phyloP scores from a whole-genome alignment of 2,113 vertebrate genomes.

The Nibea coibor region DNA sequence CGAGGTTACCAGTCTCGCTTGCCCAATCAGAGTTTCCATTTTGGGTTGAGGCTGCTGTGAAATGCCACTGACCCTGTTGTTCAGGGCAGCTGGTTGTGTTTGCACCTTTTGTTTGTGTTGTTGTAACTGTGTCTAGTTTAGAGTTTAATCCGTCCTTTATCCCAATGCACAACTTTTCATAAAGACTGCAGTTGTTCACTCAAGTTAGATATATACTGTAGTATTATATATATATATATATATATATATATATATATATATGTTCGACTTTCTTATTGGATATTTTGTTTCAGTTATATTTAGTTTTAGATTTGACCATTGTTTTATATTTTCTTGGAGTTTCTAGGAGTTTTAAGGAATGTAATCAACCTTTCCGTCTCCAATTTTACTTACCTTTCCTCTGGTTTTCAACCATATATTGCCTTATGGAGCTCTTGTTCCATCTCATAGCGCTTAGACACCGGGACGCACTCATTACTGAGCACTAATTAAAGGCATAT shows the following conservation, averaged over 20 bases:
- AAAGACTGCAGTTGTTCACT: not conserved
- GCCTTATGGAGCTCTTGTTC: not conserved
- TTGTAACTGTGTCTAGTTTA: not conserved
- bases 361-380: not conserved
- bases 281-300: not conserved
- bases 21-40: not conserved
- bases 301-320: not conserved
- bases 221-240: too few species aligned
- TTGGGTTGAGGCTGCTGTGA: not conserved
- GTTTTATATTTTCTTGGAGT: not conserved
- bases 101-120: not conserved
- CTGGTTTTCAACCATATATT: not conserved
- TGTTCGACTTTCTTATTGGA: not conserved
- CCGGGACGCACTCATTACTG: constrained; percentile 23
- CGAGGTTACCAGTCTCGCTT: not conserved
- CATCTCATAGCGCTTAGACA: constrained; percentile 7
- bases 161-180: not conserved
- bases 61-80: not conserved
- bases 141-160: not conserved
- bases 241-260: too few species aligned
- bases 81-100: not conserved
- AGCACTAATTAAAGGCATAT: constrained; percentile 52
- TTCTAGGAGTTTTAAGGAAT: constrained; percentile 2
- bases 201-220: too few species aligned
- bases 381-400: not conserved